Percentiles rank a stretch among this genome's conserved stretches.
phyloP scores from a whole-genome alignment of 1,140 invertebrate genomes.

The Cherax destructor region DNA sequence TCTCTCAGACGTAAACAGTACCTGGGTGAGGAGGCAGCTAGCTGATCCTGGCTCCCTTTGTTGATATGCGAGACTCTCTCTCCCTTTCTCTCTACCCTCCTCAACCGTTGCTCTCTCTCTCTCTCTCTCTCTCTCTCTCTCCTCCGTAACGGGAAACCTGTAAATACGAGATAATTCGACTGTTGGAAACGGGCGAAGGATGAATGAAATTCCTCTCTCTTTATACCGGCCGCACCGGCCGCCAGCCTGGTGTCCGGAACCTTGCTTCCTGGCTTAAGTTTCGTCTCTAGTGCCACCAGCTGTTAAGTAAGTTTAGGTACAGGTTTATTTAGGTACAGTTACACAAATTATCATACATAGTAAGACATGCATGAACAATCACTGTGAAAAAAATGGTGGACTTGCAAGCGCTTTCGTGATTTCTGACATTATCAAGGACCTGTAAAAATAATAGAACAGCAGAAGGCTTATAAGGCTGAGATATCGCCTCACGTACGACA shows the following conservation, averaged over 20 bases:
- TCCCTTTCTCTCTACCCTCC: not conserved
- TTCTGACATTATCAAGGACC: too few species aligned
- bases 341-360: not conserved
- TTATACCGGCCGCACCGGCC: not conserved
- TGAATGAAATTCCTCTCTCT: conserved; percentile 33
- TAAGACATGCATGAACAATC: too few species aligned
- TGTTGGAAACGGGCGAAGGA: conserved; percentile 6
- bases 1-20: not conserved
- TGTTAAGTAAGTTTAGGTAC: not conserved
- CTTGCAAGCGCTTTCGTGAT: not conserved
- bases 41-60: not conserved
- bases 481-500: too few species aligned
- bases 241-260: not conserved
- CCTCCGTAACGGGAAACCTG: conserved; percentile 25
- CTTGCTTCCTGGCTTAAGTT: not conserved
- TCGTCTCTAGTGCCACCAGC: not conserved
- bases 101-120: not conserved
- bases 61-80: not conserved
- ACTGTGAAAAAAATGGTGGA: not conserved
- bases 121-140: not conserved
- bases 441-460: too few species aligned
- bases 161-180: conserved; percentile 27
- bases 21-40: not conserved
- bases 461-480: too few species aligned
- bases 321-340: too few species aligned